Base-by-base conservation (phyloP, 2,888 invertebrate genomes). In the Slavum lentiscoides region DNA sequence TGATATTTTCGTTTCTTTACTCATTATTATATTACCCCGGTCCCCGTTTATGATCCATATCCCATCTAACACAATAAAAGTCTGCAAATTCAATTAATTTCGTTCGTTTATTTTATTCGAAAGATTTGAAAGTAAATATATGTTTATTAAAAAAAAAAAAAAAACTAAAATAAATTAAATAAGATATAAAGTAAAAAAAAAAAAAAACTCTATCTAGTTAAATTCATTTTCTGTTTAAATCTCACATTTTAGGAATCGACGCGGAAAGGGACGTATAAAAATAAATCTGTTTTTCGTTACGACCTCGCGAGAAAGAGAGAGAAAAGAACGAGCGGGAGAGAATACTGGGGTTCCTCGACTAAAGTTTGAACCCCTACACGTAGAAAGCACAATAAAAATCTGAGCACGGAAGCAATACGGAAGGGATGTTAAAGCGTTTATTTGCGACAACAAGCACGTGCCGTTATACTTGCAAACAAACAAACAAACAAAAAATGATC, bases 401-500 rank as follows among this genome's bases (percentile, higher is more conserved):
- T 23, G 67, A 11, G 49, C 58, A 66, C 23, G 55, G 43, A 58
- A 58, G 67, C 13, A 58, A 67, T 23, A 43, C 5, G 19, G 68
- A n/a, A 23, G 30, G 13, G 39, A 37, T 15, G 59, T 61, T n/a
- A 76, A 69, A 21, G 30, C 49, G 30, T 76, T 76, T 68, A 61
- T 61, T 68, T n/a, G 61, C 30, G 39, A 75, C 68, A 49, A 43
- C 49, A 30, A 68, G 30, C n/a, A 61, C 30, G 30, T 68, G 68
- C 30, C 23, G 23, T 64, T 74, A n/a, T 30, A 64, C 13, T 59
- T 67, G 21, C 30, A 49, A 49, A 19, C n/a, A n/a, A n/a, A n/a
- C n/a, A n/a, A n/a, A n/a, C n/a, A 68, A 68, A 67, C 68, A 76
- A 68, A 68, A 67, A 76, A 76, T 49, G 15, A 37, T 68, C 17